Conservation (phyloP, 2,797 vertebrate species). For the Aeoliscus strigatus region DNA sequence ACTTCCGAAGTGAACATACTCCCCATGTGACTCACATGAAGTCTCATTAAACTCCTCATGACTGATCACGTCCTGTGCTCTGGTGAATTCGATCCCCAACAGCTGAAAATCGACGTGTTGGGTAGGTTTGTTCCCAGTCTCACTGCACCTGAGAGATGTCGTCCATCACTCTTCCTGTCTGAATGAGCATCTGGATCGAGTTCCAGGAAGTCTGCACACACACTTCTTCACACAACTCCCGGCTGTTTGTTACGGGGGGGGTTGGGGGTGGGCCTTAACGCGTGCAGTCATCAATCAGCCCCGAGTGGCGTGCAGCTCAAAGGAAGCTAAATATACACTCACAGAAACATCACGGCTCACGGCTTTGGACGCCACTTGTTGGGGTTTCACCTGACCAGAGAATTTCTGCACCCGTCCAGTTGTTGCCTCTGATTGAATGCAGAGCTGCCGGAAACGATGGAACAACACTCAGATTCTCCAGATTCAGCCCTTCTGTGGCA, state of each 20-base stretch:
- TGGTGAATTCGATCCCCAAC: slow-evolving; percentile 56
- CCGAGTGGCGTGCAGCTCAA: slow-evolving; percentile 35
- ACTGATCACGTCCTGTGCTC: slow-evolving; percentile 46
- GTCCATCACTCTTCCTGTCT: slow-evolving; percentile 41
- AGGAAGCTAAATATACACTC: slow-evolving; percentile 55
- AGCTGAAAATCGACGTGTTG: no score
- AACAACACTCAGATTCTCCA: slow-evolving; percentile 13
- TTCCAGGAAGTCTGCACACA: slow-evolving; percentile 45
- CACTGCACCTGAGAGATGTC: slow-evolving; percentile 35
- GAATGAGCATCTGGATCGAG: slow-evolving; percentile 50
- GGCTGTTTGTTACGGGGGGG: slow-evolving; percentile 57
- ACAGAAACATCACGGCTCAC: slow-evolving; percentile 14
- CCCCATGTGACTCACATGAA: slow-evolving; percentile 36
- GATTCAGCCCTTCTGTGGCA: slow-evolving; percentile 2
- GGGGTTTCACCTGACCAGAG: slow-evolving; percentile 37
- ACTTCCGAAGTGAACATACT: slow-evolving; percentile 50
- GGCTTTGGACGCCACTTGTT: slow-evolving; percentile 32
- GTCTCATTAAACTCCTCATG: slow-evolving; percentile 44
- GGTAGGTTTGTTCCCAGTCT: slow-evolving; percentile 30
- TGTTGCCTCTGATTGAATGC: slow-evolving; percentile 22
- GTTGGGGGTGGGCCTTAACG: slow-evolving; percentile 51
- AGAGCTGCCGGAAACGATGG: slow-evolving; percentile 17
- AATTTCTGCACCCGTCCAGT: slow-evolving; percentile 23
- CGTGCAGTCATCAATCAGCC: slow-evolving; percentile 35
- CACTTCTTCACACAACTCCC: slow-evolving; percentile 44